Evolutionary conservation across 2,113 vertebrate species (phyloP).

Genomic region (Sapayoa aenigma): DNA sequence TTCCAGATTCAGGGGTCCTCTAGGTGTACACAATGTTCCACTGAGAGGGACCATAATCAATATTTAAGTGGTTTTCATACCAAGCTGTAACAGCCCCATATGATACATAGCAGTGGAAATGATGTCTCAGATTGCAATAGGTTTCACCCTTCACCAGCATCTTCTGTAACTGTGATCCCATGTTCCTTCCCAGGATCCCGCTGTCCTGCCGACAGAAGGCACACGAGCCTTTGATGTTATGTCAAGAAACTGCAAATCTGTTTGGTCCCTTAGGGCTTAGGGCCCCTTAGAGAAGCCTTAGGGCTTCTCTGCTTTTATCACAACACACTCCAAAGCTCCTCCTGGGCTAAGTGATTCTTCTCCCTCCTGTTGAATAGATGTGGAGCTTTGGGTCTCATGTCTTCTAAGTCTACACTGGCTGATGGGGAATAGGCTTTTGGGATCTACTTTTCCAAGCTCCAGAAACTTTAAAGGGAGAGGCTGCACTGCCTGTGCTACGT

Average conservation of each 20-base stretch:
- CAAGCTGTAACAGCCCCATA: not conserved
- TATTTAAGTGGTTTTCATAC: not conserved
- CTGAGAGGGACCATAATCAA: constrained; percentile 24
- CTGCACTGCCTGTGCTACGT: not conserved
- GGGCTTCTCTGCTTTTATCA: not conserved
- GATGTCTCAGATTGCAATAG: not conserved
- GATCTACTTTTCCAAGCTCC: not conserved
- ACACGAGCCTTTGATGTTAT: not conserved
- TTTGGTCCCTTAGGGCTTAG: not conserved
- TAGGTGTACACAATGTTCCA: not conserved
- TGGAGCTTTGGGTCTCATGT: not conserved
- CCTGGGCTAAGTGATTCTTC: not conserved
- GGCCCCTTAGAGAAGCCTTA: not conserved
- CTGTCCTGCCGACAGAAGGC: not conserved
- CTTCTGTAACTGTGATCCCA: not conserved
- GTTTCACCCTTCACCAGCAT: not conserved
- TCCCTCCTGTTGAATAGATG: not conserved
- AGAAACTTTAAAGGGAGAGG: not conserved
- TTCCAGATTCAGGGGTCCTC: constrained; percentile 26
- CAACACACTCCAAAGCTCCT: not conserved
- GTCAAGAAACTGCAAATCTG: not conserved
- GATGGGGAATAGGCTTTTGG: not conserved
- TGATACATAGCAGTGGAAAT: not conserved
- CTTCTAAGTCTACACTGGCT: not conserved
- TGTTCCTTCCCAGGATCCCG: not conserved